Conservation (phyloP, 2,113 vertebrate species). For the Morphnarchus princeps region DNA sequence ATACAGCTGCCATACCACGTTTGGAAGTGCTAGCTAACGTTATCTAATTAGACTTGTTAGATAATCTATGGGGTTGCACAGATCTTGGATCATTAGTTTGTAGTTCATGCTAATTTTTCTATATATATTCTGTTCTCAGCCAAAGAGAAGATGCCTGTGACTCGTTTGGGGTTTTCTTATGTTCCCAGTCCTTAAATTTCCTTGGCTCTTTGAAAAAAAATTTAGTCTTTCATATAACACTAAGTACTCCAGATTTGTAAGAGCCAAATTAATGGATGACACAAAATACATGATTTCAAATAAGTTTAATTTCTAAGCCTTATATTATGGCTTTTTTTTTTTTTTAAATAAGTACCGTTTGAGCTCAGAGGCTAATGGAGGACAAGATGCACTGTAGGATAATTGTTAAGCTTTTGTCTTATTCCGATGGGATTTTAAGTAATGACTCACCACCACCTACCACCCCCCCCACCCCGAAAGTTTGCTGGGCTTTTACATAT, state of each 20-base stretch:
- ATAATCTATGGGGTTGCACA: background rate
- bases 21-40: background rate
- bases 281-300: background rate
- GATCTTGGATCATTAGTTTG: background rate
- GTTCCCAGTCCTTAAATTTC: background rate
- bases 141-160: background rate
- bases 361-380: background rate
- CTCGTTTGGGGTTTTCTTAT: background rate
- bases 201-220: background rate
- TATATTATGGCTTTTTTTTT: background rate
- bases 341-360: background rate
- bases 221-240: background rate
- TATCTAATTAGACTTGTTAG: background rate
- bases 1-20: rapidly evolving
- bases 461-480: background rate
- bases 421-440: background rate
- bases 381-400: background rate
- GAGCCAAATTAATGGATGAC: background rate
- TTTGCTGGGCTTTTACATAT: background rate
- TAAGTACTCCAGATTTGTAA: background rate
- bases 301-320: background rate
- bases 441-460: background rate
- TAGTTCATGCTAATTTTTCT: background rate
- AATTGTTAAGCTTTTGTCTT: background rate
- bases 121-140: too few species aligned